Conservation (phyloP, 2,113 vertebrate species). For the Megaptera novaeangliae region DNA sequence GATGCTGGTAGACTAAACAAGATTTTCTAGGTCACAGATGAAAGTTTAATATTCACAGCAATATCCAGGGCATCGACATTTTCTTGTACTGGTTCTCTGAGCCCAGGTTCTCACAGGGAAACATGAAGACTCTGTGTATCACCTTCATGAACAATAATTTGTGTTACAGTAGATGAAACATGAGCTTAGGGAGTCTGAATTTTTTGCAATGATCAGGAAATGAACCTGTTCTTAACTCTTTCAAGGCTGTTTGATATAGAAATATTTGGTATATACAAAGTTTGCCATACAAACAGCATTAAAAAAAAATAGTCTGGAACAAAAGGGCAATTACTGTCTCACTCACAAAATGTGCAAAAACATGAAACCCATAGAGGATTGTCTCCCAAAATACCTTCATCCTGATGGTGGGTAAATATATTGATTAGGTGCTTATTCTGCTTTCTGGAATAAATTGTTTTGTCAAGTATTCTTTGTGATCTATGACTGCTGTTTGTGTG, state of each 20-base stretch:
- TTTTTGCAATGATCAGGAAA: not conserved
- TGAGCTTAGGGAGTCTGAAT: not conserved
- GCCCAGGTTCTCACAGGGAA: not conserved
- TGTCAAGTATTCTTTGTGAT: not conserved
- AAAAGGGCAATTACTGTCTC: not conserved
- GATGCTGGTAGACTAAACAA: not conserved
- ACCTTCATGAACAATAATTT: not conserved
- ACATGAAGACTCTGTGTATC: not conserved
- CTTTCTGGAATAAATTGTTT: not conserved
- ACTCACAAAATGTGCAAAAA: not conserved
- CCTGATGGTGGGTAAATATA: not conserved
- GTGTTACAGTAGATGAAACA: not conserved
- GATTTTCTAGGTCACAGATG: not conserved
- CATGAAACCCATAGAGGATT: not conserved
- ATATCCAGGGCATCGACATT: not conserved
- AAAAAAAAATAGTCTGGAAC: not conserved
- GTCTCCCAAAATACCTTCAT: not conserved
- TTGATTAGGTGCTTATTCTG: not conserved
- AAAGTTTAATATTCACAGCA: not conserved
- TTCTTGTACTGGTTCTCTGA: not conserved
- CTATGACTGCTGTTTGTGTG: not conserved
- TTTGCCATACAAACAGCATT: not conserved
- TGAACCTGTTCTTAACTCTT: not conserved
- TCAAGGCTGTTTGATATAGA: not conserved
- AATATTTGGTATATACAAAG: not conserved